Evolutionary conservation across 2,888 invertebrate species (phyloP).

Genomic region (Dione juno): DNA sequence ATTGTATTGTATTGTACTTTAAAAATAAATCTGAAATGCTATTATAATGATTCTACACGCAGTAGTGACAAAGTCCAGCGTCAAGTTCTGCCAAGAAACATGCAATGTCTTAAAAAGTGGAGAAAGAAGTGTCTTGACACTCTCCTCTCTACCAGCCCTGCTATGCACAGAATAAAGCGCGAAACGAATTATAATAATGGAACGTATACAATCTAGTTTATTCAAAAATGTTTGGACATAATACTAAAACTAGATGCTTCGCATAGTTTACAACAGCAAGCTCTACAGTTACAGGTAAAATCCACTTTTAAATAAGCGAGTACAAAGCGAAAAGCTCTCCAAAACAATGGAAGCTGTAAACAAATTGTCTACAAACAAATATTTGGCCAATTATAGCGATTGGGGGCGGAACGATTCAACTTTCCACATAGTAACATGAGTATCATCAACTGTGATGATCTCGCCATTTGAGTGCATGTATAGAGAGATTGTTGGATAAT

Average conservation of each 20-base stretch:
- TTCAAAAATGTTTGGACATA: background rate
- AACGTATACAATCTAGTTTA: no score
- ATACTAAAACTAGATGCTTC: background rate
- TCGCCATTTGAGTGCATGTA: background rate
- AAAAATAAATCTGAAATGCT: no score
- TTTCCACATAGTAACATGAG: background rate
- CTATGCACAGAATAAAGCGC: no score
- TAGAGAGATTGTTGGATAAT: constrained; percentile 15
- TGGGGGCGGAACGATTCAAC: background rate
- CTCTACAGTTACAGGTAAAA: constrained; percentile 3
- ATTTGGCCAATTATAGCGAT: constrained; percentile 6
- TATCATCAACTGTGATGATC: background rate
- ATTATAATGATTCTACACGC: no score
- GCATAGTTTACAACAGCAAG: constrained; percentile 1
- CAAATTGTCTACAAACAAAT: constrained; percentile 1
- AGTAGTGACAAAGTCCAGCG: no score
- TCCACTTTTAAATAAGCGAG: background rate
- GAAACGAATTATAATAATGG: no score
- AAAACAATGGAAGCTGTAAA: background rate
- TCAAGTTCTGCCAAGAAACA: no score
- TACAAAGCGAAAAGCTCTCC: constrained; percentile 4
- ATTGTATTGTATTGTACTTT: no score
- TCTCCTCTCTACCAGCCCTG: no score
- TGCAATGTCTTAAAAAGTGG: no score
- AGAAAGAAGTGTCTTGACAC: no score